Conservation (phyloP, 2,888 invertebrate genomes). For the Penaeus monodon region DNA sequence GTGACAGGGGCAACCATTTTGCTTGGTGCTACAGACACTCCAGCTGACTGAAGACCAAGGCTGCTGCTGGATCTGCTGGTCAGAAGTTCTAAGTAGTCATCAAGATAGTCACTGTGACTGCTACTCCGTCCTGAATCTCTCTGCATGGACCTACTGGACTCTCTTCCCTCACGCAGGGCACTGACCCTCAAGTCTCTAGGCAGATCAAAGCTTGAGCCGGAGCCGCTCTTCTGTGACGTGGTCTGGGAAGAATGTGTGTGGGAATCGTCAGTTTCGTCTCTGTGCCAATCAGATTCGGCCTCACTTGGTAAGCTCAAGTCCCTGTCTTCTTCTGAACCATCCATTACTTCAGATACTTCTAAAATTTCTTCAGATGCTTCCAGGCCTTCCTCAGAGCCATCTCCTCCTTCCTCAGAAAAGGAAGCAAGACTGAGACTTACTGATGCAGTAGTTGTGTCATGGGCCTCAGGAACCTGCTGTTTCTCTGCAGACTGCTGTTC, state of each 20-base stretch:
- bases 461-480: background rate
- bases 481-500: background rate
- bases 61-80: constrained; percentile 34
- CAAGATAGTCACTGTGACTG: constrained; percentile 47
- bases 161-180: background rate
- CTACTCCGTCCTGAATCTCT: constrained; percentile 44
- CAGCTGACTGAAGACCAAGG: background rate
- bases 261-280: background rate
- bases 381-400: constrained; percentile 2
- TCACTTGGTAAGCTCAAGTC: constrained; percentile 33
- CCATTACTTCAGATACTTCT: constrained; percentile 25
- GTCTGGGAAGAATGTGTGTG: background rate
- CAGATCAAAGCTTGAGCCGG: no score
- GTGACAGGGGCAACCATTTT: background rate
- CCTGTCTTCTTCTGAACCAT: constrained; percentile 31
- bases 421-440: constrained; percentile 29
- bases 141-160: constrained; percentile 10
- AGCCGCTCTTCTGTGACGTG: background rate
- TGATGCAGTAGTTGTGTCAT: constrained; percentile 37
- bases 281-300: constrained; percentile 35
- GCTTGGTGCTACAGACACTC: background rate
- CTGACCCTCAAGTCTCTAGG: background rate
- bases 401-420: constrained; percentile 19
- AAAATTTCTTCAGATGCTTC: constrained; percentile 28
- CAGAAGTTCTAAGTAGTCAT: constrained; percentile 42